A percentile compares a stretch with the other conserved stretches of the same genome.
Evolutionary conservation across 2,888 invertebrate species (phyloP).

Genomic region (Drosophila sordidula): DNA sequence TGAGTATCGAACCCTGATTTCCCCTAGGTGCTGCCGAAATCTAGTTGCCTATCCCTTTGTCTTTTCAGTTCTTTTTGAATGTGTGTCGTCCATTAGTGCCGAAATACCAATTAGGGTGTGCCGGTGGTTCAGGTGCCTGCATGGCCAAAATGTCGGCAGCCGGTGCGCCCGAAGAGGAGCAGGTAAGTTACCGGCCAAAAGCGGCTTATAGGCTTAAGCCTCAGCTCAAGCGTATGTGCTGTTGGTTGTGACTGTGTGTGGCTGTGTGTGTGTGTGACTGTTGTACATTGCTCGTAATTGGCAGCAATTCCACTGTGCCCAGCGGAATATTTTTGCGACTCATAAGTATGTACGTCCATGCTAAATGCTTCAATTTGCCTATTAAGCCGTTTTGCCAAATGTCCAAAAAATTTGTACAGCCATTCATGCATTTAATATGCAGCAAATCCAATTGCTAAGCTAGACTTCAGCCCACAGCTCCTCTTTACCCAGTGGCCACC

Average conservation of each 20-base stretch:
- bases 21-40: slow-evolving; percentile 31
- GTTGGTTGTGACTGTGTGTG: slow-evolving; percentile 1
- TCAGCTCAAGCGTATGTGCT: slow-evolving; percentile 34
- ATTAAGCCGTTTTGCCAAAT: slow-evolving; percentile 67
- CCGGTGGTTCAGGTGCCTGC: slow-evolving; percentile 84
- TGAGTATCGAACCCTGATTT: slow-evolving; percentile 65
- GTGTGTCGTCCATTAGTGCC: slow-evolving; percentile 85
- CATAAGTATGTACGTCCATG: slow-evolving; percentile 40
- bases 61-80: slow-evolving; percentile 83
- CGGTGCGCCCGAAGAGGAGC: slow-evolving; percentile 83
- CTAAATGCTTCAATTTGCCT: slow-evolving; percentile 70
- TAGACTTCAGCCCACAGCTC: slow-evolving; percentile 10
- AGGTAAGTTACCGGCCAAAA: slow-evolving; percentile 80
- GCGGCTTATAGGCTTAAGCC: slow-evolving; percentile 63
- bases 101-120: slow-evolving; percentile 83
- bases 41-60: slow-evolving; percentile 50
- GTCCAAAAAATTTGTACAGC: slow-evolving; percentile 62
- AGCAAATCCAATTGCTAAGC: slow-evolving; percentile 76
- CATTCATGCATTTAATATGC: slow-evolving; percentile 78
- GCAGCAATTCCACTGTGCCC: slow-evolving; percentile 36
- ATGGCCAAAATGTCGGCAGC: slow-evolving; percentile 80
- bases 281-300: slow-evolving; percentile 41
- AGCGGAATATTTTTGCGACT: slow-evolving; percentile 33
- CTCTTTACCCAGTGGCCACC: slow-evolving; percentile 15
- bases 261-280: slow-evolving; percentile 9